Evolutionary conservation across 2,888 invertebrate genomes (phyloP).

Genomic region (Monoplex corrugatus): DNA sequence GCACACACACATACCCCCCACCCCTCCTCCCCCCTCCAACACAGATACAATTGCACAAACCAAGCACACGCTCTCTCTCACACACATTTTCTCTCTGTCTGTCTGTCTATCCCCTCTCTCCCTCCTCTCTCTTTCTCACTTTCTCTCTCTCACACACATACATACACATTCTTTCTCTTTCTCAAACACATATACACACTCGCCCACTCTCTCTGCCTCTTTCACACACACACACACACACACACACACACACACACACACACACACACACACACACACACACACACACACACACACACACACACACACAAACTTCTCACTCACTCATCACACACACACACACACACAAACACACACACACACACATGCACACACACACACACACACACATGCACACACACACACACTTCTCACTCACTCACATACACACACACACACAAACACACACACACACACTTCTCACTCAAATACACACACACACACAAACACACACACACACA

Average conservation of each 20-base stretch:
- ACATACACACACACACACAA: not conserved
- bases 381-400: not conserved
- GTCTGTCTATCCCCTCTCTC: no score
- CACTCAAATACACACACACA: not conserved
- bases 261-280: not conserved
- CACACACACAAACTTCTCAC: not conserved
- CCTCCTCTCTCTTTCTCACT: no score
- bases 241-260: not conserved
- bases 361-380: not conserved
- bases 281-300: not conserved
- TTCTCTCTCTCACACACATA: no score
- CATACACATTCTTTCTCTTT: not conserved
- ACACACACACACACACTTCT: not conserved
- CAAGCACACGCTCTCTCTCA: not conserved
- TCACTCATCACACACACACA: no score
- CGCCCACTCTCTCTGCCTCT: not conserved
- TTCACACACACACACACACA: not conserved
- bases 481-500: not conserved
- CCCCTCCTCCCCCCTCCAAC: not conserved
- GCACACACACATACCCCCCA: not conserved
- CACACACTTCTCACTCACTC: no score
- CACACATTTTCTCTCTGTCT: no score
- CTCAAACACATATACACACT: not conserved
- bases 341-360: not conserved
- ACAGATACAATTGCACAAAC: not conserved